A percentile compares a stretch with the other conserved stretches of the same genome.
Evolutionary conservation across 2,113 vertebrate species (phyloP).

Genomic region (Neomonachus schauinslandi): DNA sequence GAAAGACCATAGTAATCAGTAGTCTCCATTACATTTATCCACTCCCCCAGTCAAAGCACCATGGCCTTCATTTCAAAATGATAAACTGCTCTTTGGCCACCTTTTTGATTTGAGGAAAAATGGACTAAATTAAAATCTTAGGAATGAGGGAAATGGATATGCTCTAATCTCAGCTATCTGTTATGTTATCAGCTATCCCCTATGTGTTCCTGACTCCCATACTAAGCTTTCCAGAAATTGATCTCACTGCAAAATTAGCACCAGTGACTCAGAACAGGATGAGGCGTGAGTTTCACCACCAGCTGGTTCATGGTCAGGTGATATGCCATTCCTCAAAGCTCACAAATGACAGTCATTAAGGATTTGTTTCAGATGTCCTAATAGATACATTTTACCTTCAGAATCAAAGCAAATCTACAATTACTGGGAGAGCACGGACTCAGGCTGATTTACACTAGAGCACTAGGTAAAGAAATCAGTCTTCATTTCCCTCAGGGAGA

Average conservation of each 20-base stretch:
- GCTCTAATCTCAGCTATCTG: background rate
- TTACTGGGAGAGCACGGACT: background rate
- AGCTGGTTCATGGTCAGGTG: background rate
- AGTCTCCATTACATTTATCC: background rate
- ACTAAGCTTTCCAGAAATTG: slow-evolving; percentile 22
- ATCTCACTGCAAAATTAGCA: slow-evolving; percentile 38
- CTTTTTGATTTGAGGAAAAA: background rate
- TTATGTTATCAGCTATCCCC: background rate
- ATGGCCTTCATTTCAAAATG: background rate
- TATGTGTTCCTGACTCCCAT: background rate
- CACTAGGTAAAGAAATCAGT: background rate
- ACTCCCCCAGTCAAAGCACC: background rate
- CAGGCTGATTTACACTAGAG: background rate
- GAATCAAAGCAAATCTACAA: slow-evolving; percentile 44
- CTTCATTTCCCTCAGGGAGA: background rate
- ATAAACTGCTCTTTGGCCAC: background rate
- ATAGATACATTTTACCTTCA: slow-evolving; percentile 43
- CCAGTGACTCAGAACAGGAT: slow-evolving; percentile 35
- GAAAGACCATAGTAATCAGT: background rate
- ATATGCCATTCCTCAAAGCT: background rate
- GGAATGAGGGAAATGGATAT: background rate
- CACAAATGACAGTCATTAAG: slow-evolving; percentile 47
- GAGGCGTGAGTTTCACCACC: background rate
- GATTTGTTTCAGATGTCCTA: slow-evolving; percentile 23
- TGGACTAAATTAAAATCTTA: background rate